Evolutionary conservation across 2,888 invertebrate species (phyloP).

Genomic region (Amblyteles armatorius): DNA sequence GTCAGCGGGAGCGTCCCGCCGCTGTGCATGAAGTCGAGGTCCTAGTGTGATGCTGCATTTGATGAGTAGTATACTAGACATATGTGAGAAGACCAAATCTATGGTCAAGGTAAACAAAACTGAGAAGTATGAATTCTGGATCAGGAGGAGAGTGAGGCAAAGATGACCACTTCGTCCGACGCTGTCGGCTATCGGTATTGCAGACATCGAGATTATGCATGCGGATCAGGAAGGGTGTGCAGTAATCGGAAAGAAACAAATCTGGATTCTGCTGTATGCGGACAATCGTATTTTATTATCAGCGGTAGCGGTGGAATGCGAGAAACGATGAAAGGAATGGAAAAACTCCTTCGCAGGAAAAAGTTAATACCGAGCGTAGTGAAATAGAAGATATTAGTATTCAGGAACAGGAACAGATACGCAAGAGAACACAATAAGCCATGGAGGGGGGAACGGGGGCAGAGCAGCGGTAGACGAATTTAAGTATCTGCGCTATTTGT

Average conservation of each 20-base stretch:
- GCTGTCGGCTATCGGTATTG: background rate
- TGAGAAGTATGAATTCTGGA: too few species aligned
- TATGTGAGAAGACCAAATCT: too few species aligned
- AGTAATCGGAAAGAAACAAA: background rate
- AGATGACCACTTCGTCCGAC: too few species aligned
- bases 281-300: background rate
- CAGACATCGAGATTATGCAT: too few species aligned
- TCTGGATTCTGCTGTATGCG: background rate
- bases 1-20: too few species aligned
- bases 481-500: slow-evolving; percentile 1
- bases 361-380: background rate
- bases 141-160: too few species aligned
- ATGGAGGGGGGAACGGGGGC: background rate
- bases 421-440: background rate
- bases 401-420: background rate
- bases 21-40: too few species aligned
- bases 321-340: background rate
- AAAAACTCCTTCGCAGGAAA: background rate
- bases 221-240: background rate
- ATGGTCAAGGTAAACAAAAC: too few species aligned
- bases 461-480: slow-evolving; percentile 18
- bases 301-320: background rate
- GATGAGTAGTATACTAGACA: too few species aligned
- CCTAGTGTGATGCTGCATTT: too few species aligned
- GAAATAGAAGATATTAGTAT: background rate